A percentile compares a stretch with the other conserved stretches of the same genome.
Evolutionary conservation across 2,888 invertebrate genomes (phyloP).

Genomic region (Seira musarum): DNA sequence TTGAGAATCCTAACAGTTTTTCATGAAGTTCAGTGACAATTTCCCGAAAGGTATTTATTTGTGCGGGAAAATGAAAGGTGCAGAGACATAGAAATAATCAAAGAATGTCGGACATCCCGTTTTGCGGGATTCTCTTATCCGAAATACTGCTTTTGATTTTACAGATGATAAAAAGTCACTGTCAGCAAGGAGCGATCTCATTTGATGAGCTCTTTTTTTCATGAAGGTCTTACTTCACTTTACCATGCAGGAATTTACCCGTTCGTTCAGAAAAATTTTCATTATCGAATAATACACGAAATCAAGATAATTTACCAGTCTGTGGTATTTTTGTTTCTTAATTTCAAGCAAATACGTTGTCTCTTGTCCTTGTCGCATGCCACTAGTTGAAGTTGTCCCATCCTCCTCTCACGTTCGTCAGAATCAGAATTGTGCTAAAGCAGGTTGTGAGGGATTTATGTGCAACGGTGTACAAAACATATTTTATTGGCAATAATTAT

Average conservation of each 20-base stretch:
- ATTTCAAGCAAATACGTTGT: not conserved
- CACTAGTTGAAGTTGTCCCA: not conserved
- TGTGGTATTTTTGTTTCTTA: not conserved
- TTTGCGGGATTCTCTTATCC: slow-evolving; percentile 7
- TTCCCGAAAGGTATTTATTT: too few relatives aligned
- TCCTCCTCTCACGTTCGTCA: not conserved
- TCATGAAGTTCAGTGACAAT: not conserved
- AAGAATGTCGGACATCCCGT: slow-evolving; percentile 23
- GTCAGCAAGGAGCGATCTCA: not conserved
- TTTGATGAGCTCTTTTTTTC: not conserved
- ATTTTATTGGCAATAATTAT: not conserved
- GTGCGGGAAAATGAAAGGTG: not conserved
- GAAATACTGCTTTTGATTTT: slow-evolving; percentile 10
- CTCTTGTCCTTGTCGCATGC: not conserved
- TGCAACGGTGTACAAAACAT: not conserved
- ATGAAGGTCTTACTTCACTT: too few relatives aligned
- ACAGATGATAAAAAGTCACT: not conserved
- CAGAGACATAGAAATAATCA: not conserved
- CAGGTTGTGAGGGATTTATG: too few relatives aligned
- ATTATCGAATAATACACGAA: not conserved
- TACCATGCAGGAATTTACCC: not conserved
- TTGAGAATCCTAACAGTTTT: slow-evolving; percentile 19
- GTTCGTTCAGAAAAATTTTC: not conserved
- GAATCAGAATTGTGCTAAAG: too few relatives aligned
- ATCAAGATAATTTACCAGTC: not conserved